Percentiles rank a stretch among this genome's conserved stretches.
Conservation (phyloP, 2,888 invertebrate genomes). For the Chorisops tibialis region DNA sequence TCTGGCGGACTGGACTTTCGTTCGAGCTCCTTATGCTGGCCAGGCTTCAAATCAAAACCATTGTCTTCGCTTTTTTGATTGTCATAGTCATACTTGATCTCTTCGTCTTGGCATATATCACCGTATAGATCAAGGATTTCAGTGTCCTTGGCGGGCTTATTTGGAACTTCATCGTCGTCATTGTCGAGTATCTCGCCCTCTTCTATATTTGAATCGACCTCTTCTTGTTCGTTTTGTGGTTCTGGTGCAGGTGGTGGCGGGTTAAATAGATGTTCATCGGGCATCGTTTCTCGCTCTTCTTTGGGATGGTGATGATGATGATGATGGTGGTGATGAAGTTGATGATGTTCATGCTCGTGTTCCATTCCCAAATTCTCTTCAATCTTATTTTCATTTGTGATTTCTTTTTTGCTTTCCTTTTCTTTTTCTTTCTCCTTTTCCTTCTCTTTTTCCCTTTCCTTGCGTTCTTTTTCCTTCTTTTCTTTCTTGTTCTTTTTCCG, state of each 20-base stretch:
- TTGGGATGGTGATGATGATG: neutral
- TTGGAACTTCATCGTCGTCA: constrained; percentile 33
- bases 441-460: constrained; percentile 31
- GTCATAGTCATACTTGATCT: constrained; percentile 30
- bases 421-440: constrained; percentile 35
- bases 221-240: neutral
- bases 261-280: neutral
- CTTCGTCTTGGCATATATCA: constrained; percentile 33
- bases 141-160: constrained; percentile 26
- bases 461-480: constrained; percentile 46
- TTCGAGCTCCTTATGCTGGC: constrained; percentile 30
- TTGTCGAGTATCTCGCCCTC: constrained; percentile 29
- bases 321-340: too few species aligned
- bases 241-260: neutral
- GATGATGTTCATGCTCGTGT: neutral
- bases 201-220: constrained; percentile 18
- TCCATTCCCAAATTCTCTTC: constrained; percentile 2
- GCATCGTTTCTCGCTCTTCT: neutral
- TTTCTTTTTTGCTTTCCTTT: constrained; percentile 36
- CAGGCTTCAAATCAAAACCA: neutral
- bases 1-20: constrained; percentile 30
- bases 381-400: constrained; percentile 14
- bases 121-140: constrained; percentile 37
- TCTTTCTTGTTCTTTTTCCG: constrained; percentile 53
- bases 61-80: constrained; percentile 10